Evolutionary conservation across 1,140 invertebrate genomes (phyloP).

Genomic region (Cherax quadricarinatus): DNA sequence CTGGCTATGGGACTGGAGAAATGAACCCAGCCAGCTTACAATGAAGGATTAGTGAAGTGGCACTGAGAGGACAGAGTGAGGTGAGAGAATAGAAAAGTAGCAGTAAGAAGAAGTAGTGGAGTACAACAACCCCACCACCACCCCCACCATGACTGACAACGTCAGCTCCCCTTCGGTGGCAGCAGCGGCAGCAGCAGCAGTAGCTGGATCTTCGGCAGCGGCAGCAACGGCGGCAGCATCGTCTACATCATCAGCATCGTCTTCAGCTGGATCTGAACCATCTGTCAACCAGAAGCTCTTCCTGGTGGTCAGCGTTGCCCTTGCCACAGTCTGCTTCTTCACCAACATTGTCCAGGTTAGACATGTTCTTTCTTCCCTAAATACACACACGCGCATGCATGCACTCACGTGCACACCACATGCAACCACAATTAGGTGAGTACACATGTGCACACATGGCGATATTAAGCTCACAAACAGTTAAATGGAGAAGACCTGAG

Average conservation of each 20-base stretch:
- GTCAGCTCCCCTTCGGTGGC: not conserved
- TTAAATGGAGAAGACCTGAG: no score
- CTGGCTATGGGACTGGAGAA: not conserved
- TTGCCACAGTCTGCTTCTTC: conserved; percentile 73
- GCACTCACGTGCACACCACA: no score
- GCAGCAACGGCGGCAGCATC: not conserved
- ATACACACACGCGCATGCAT: no score
- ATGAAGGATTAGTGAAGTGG: not conserved
- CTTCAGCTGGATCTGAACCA: conserved; percentile 38
- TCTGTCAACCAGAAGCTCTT: conserved; percentile 72
- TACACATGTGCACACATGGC: no score
- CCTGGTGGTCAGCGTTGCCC: conserved; percentile 71
- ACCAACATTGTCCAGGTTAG: conserved; percentile 68
- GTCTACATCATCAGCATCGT: conserved; percentile 16
- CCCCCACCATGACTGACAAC: not conserved
- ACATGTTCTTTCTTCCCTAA: not conserved
- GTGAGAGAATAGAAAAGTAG: not conserved
- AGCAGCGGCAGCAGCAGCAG: not conserved
- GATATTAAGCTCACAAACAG: no score
- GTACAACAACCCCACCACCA: not conserved
- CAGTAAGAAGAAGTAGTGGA: not conserved
- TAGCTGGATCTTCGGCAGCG: not conserved
- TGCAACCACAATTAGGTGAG: no score
- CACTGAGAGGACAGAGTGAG: not conserved
- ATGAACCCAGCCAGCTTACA: not conserved